Evolutionary conservation across 2,797 vertebrate species (phyloP), one percentile per base, ranked within the genome.

Genomic region (Periparus ater): DNA sequence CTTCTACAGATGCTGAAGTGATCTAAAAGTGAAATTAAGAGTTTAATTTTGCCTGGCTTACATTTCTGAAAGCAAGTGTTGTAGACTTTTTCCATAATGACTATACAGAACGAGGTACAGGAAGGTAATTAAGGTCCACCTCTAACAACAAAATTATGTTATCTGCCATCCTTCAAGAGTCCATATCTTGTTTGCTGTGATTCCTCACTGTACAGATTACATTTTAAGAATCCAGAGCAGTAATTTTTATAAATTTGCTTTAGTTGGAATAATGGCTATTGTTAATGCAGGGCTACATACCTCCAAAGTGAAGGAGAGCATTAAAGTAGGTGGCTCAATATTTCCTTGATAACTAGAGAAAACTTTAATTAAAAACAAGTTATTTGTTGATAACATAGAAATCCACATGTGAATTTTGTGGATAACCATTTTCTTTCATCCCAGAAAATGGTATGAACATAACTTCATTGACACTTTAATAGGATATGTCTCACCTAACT

Each of bases 401-500:
- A 51, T 73, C 20, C 76, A 20, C 25, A 11, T 73, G 23, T 60
- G 51, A 48, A 68, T 91, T 72, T 79, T 78, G 44, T 70, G 73
- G n/a, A 47, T 68, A 91, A 25, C 9, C 11, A 12, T 62, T 82
- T 95, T 54, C 27, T 65, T 4, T 84, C 66, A 70, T 25, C 30
- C n/a, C 66, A 82, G 47, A 84, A 89, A 93, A 66, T 42, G 7
- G 3, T 38, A 84, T 30, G 30, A 70, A 66, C 12, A 13, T 84
- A 58, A 58, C n/a, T 58, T 75, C 27, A 70, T 54, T 81, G 72
- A 18, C 65, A 74, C 13, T 85, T 74, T 81, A 80, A 65, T 83
- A 83, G 63, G 27, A 32, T 65, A 55, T 83, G 27, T 91, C 44
- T 88, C 70, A 83, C 36, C 38, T 74, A 68, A 57, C 79, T 85